Base-by-base conservation (phyloP, 2,113 vertebrate species). In the Felis chaus region DNA sequence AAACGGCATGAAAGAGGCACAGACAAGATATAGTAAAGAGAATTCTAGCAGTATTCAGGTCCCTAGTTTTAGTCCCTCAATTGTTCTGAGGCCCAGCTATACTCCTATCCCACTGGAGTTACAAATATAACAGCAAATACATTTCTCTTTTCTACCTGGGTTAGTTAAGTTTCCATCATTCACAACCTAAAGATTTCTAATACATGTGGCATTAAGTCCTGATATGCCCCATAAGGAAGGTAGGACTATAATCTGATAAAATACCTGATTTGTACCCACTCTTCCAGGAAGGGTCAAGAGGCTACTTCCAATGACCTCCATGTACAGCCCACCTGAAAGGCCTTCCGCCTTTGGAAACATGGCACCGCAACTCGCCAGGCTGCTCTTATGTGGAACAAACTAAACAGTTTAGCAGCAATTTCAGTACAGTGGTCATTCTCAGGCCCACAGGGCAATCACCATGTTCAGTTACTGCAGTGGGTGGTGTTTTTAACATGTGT, bases 401-500 rank as follows among this genome's bases (percentile, higher is more conserved):
- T 57, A 50, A 89, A 55, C 55, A 33, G 53, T 27, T 57, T 39
- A 36, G 89, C 12, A 89, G 29, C 57, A 68, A 31, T 73, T 76
- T 89, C 33, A 95, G 39, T 31, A 83, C 76, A 81, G 36, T 61
- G 76, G 41, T 61, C 48, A 89, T 63, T 81, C n/a, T 91, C 61
- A 16, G 95, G 96, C 23, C 53, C 36, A 88, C 12, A 33, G 68
- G 95, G 45, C n/a, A 96, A 98, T 98, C 98, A 99, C 99, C 99
- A 14, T 99, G 99, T 98, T 99, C 99, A 1, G 99, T 99, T 94
- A 99, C 99, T 27, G 99, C 99, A 0, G 99, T 99, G 0, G 99
- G 99, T 3, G 99, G 99, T 3, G 99, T 99, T 98, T 99, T 99
- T 92, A 99, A 98, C 99, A 99, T 99, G 86, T 99, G 99, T 95